Percentiles rank a stretch among this genome's conserved stretches.
phyloP scores from a whole-genome alignment of 2,113 vertebrate species.

The Ceyx melanurus region DNA sequence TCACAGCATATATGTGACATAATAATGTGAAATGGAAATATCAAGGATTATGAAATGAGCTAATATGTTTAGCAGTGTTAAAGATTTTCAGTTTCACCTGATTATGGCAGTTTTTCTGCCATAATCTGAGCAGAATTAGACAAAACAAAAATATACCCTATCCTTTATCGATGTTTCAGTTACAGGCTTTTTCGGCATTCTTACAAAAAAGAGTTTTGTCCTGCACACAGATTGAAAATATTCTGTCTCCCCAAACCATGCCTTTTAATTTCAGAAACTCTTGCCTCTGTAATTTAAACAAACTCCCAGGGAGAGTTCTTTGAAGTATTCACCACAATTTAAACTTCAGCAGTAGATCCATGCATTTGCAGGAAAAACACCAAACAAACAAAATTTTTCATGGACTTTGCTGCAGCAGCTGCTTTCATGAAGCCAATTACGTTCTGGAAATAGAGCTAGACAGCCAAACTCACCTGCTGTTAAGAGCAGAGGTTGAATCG shows the following conservation, averaged over 20 bases:
- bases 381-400: background rate
- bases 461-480: slow-evolving; percentile 32
- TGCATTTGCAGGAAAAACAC: background rate
- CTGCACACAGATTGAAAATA: background rate
- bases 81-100: background rate
- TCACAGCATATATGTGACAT: background rate
- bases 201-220: background rate
- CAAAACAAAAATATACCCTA: background rate
- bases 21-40: background rate
- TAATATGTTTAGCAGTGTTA: background rate
- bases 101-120: background rate
- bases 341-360: background rate
- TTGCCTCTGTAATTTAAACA: background rate
- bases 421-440: slow-evolving; percentile 1
- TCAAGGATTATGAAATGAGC: background rate
- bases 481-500: background rate
- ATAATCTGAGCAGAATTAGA: background rate
- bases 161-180: background rate
- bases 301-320: background rate
- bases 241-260: background rate
- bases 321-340: background rate
- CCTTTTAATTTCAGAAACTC: slow-evolving; percentile 36
- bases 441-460: background rate
- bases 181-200: background rate
- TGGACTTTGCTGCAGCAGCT: background rate